Conservation (phyloP, 1,140 invertebrate genomes). For the Orchestia grillus region DNA sequence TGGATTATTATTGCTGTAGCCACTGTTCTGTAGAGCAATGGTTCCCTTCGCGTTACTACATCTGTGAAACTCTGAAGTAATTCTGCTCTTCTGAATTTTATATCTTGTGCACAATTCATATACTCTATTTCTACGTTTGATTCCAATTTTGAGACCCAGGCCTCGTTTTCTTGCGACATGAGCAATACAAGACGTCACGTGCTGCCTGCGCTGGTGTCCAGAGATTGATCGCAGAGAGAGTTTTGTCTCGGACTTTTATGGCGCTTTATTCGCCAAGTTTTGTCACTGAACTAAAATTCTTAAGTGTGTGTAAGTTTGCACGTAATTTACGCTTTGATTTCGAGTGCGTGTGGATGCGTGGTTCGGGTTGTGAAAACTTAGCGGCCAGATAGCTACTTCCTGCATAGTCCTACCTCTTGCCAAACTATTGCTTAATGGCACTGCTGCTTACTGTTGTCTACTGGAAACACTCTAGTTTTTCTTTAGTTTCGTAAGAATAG, state of each 20-base stretch:
- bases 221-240: neutral
- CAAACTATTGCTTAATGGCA: slow-evolving; percentile 8
- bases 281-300: neutral
- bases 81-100: neutral
- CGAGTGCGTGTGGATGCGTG: neutral
- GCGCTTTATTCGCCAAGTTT: neutral
- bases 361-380: neutral
- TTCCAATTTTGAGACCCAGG: neutral
- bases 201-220: neutral
- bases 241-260: neutral
- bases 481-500: neutral
- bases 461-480: neutral
- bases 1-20: neutral
- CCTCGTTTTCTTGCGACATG: neutral
- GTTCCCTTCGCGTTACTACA: neutral
- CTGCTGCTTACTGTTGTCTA: neutral
- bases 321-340: neutral
- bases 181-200: neutral
- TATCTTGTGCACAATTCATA: neutral
- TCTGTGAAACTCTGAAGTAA: neutral
- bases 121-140: neutral
- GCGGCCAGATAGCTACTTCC: neutral
- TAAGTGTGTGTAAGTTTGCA: neutral
- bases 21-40: neutral
- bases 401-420: neutral